Evolutionary conservation across 2,888 invertebrate species (phyloP).

Genomic region (Hermodice carunculata): DNA sequence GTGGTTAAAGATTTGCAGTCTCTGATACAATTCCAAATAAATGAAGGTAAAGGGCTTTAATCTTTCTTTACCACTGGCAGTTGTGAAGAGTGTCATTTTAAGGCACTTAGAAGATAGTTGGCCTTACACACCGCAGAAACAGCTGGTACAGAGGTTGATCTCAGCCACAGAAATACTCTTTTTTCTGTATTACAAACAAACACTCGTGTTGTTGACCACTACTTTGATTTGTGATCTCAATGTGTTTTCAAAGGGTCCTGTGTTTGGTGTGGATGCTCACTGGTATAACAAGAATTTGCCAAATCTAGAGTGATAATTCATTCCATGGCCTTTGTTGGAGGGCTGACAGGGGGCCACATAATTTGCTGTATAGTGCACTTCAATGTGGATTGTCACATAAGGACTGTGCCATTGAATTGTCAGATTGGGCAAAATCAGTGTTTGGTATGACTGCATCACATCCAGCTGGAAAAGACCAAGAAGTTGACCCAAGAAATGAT

Average conservation of each 20-base stretch:
- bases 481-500: conserved; percentile 36
- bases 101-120: conserved; percentile 24
- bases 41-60: conserved; percentile 36
- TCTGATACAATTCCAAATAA: conserved; percentile 39
- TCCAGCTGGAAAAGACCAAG: conserved; percentile 38
- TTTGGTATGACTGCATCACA: conserved; percentile 40
- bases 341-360: conserved; percentile 25
- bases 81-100: conserved; percentile 31
- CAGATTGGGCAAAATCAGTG: conserved; percentile 29
- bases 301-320: conserved; percentile 1
- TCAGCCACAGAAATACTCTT: neutral
- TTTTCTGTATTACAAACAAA: neutral
- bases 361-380: conserved; percentile 27
- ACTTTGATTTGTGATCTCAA: conserved; percentile 35
- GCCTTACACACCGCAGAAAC: conserved; percentile 4
- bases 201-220: conserved; percentile 32
- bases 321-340: conserved; percentile 14
- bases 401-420: conserved; percentile 23
- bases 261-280: conserved; percentile 35
- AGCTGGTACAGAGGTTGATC: neutral
- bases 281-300: conserved; percentile 40
- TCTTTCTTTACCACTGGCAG: conserved; percentile 35
- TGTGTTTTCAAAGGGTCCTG: conserved; percentile 34
- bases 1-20: conserved; percentile 27
- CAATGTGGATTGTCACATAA: conserved; percentile 27